phyloP scores from a whole-genome alignment of 2,888 invertebrate species.

The Gonocerus acuteangulatus region DNA sequence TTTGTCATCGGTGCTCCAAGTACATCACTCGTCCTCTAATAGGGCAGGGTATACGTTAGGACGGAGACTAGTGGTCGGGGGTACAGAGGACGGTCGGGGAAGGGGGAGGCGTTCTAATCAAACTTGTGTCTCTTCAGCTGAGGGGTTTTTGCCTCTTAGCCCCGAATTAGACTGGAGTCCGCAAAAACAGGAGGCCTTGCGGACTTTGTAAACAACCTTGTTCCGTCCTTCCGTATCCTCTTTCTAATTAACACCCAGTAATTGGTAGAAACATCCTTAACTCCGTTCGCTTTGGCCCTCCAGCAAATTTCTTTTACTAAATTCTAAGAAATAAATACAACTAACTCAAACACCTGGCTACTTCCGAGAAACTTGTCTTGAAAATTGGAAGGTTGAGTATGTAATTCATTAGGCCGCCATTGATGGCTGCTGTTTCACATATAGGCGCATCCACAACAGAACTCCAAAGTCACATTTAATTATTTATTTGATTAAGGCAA shows the following conservation, averaged over 20 bases:
- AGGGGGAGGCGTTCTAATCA: background rate
- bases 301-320: too few species aligned
- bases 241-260: conserved; percentile 21
- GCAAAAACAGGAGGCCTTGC: too few species aligned
- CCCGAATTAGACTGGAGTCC: background rate
- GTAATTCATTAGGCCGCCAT: too few species aligned
- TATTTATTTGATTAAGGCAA: too few species aligned
- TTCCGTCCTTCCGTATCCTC: background rate
- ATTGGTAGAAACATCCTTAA: conserved; percentile 8
- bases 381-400: too few species aligned
- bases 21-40: background rate
- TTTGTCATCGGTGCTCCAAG: too few species aligned
- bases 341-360: too few species aligned
- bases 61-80: background rate
- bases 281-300: background rate
- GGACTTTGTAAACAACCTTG: conserved; percentile 18
- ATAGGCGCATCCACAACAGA: too few species aligned
- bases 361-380: too few species aligned
- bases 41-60: background rate
- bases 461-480: too few species aligned
- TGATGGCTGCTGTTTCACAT: too few species aligned
- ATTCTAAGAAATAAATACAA: too few species aligned
- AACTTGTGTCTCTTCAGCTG: background rate
- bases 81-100: background rate
- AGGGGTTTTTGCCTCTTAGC: conserved; percentile 2